Conservation (phyloP, 2,888 invertebrate genomes). For the Hydrotaea diabolus region DNA sequence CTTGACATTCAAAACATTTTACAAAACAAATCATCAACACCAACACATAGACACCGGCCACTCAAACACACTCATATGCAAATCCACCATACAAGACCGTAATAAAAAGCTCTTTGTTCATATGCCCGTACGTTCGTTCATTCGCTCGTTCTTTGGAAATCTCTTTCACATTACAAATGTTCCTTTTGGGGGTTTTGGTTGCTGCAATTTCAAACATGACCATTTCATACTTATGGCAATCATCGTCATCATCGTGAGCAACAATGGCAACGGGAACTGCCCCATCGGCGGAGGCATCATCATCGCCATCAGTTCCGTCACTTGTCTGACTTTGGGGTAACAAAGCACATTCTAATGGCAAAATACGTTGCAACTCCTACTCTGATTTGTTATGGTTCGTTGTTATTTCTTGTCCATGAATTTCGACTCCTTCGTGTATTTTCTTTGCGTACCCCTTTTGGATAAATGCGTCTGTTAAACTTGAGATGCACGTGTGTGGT, state of each 20-base stretch:
- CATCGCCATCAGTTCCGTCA: constrained; percentile 48
- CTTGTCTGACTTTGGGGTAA: constrained; percentile 47
- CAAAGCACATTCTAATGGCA: constrained; percentile 54
- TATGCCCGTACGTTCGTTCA: background rate
- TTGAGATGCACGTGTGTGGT: constrained; percentile 53
- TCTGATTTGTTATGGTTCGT: constrained; percentile 43
- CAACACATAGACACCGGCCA: background rate
- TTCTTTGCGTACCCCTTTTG: background rate
- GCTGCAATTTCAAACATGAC: constrained; percentile 33
- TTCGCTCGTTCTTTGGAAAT: constrained; percentile 10
- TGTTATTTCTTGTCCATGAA: constrained; percentile 12
- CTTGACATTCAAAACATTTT: constrained; percentile 64
- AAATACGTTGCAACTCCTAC: constrained; percentile 60
- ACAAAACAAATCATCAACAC: constrained; percentile 53
- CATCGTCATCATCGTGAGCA: constrained; percentile 26
- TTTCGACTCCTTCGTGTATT: constrained; percentile 15
- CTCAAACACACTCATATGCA: background rate
- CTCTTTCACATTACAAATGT: constrained; percentile 51
- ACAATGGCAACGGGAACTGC: constrained; percentile 20
- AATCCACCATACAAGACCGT: background rate
- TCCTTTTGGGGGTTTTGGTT: constrained; percentile 59
- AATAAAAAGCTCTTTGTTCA: constrained; percentile 46
- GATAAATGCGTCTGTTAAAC: background rate
- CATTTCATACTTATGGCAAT: constrained; percentile 44
- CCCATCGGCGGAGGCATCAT: constrained; percentile 32